Evolutionary conservation across 2,113 vertebrate species (phyloP).

Genomic region (Mionectes macconnelli): DNA sequence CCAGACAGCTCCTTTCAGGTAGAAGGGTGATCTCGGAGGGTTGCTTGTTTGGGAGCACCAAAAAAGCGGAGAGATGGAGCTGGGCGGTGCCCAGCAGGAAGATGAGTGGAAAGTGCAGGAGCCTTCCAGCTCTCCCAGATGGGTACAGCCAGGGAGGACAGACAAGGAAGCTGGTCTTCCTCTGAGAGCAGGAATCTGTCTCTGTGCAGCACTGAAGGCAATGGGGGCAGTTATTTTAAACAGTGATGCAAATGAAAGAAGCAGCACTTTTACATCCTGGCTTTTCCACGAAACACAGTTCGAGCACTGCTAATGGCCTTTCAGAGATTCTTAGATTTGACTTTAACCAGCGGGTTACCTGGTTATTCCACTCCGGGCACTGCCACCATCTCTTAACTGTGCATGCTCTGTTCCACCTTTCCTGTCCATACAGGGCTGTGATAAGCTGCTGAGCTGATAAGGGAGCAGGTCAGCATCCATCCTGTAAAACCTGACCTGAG

Average conservation of each 20-base stretch:
- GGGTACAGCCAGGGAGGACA: neutral
- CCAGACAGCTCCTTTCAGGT: neutral
- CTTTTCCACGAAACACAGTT: neutral
- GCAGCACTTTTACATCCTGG: neutral
- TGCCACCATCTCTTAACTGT: neutral
- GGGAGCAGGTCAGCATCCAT: neutral
- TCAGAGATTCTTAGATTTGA: neutral
- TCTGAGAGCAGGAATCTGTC: neutral
- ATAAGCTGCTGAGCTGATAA: conserved; percentile 24
- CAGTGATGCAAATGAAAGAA: neutral
- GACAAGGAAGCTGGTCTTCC: neutral
- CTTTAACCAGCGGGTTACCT: neutral
- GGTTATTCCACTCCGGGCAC: neutral
- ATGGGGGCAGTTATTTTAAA: neutral
- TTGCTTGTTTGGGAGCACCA: neutral
- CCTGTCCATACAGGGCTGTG: neutral
- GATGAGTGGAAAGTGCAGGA: neutral
- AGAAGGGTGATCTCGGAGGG: neutral
- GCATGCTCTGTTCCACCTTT: neutral
- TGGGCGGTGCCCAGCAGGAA: neutral
- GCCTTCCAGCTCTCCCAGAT: neutral
- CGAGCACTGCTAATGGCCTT: neutral
- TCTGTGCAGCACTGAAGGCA: neutral
- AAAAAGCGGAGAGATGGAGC: neutral
- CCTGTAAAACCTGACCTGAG: neutral